These are phyloP conservation scores for Cremastinae sp. DNA, from an alignment of 2,888 invertebrate species.

Conservation along the genomic window DNA sequence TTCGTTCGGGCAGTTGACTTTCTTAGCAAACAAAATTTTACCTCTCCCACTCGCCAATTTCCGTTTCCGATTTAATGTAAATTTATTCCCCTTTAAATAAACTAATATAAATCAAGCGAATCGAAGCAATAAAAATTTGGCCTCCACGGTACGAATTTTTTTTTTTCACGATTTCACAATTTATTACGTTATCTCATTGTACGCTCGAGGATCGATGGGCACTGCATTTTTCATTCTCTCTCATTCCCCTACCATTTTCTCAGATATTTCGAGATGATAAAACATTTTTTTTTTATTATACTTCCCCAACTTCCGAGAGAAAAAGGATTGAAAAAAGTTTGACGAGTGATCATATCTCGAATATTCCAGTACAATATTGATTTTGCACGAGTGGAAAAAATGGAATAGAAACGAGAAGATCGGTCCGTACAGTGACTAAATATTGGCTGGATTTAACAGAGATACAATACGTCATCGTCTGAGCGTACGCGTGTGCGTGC, in stretches of 20 bases:
- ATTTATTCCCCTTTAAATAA: too few species aligned
- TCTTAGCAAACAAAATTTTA: too few species aligned
- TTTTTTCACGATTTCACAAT: conserved; percentile 21
- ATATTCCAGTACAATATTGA: conserved; percentile 48
- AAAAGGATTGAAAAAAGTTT: conserved; percentile 27
- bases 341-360: conserved; percentile 26
- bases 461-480: conserved; percentile 64
- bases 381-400: conserved; percentile 20
- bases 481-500: conserved; percentile 32
- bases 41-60: too few species aligned
- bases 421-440: conserved; percentile 54
- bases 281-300: not conserved
- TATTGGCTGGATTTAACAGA: conserved; percentile 62
- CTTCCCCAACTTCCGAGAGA: not conserved
- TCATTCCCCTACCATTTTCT: not conserved
- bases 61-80: too few species aligned
- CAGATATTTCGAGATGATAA: conserved; percentile 19
- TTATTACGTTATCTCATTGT: conserved; percentile 23
- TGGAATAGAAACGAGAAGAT: conserved; percentile 34
- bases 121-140: conserved; percentile 30
- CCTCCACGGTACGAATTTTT: conserved; percentile 27
- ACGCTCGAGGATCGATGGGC: conserved; percentile 26
- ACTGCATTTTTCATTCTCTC: conserved; percentile 9
- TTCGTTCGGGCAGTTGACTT: too few species aligned
- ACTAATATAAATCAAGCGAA: not conserved